phyloP scores from a whole-genome alignment of 2,113 vertebrate species.

The Lasiurus borealis region DNA sequence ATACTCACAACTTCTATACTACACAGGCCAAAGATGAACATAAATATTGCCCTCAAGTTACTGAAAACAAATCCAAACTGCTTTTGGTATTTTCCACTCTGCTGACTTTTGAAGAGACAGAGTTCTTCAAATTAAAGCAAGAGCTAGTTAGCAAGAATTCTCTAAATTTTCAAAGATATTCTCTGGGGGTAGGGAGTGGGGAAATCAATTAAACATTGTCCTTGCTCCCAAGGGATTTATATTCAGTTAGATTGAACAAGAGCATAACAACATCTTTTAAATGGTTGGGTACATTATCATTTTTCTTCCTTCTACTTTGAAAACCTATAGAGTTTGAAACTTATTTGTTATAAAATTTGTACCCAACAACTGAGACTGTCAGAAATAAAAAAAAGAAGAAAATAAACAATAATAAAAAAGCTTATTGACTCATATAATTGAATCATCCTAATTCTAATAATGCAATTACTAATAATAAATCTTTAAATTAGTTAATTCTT shows the following conservation, averaged over 20 bases:
- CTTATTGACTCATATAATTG: constrained; percentile 47
- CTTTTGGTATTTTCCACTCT: neutral
- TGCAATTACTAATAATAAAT: constrained; percentile 35
- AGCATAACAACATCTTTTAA: neutral
- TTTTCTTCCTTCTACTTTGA: constrained; percentile 33
- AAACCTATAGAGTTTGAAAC: neutral
- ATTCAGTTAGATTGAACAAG: neutral
- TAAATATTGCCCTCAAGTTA: neutral
- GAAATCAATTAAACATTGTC: neutral
- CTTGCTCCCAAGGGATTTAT: neutral
- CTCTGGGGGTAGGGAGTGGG: neutral
- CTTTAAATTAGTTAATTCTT: constrained; percentile 46
- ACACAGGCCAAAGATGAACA: neutral
- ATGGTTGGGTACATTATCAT: neutral
- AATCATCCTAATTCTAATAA: constrained; percentile 56
- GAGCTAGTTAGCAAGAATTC: neutral
- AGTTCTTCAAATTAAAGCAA: constrained; percentile 29
- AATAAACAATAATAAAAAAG: constrained; percentile 10
- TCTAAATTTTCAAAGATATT: neutral
- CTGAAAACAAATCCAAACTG: constrained; percentile 39
- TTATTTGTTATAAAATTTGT: neutral
- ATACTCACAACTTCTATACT: neutral
- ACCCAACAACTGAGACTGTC: neutral
- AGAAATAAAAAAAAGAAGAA: constrained; percentile 55
- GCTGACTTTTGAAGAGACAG: neutral